Conservation (phyloP, 2,888 invertebrate species). For the Axea sp. region DNA sequence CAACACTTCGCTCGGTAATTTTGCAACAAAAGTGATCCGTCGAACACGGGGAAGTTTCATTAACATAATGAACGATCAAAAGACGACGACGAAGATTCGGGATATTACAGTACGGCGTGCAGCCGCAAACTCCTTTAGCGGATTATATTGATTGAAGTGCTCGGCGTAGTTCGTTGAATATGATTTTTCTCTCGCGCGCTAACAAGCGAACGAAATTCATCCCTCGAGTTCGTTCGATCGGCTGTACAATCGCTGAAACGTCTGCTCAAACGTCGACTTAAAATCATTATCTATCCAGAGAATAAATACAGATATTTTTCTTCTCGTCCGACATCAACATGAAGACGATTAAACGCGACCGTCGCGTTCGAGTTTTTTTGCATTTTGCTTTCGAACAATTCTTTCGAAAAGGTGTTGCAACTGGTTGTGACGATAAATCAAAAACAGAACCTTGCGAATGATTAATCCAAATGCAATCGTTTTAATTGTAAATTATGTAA, state of each 20-base stretch:
- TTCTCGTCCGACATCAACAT: slow-evolving; percentile 10
- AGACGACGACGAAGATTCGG: slow-evolving; percentile 25
- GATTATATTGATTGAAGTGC: slow-evolving; percentile 51
- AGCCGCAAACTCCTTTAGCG: slow-evolving; percentile 33
- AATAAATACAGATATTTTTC: slow-evolving; percentile 11
- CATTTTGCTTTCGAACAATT: no score
- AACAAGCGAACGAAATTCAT: slow-evolving; percentile 51
- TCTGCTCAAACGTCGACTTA: slow-evolving; percentile 31
- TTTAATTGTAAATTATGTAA: no score
- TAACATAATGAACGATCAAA: slow-evolving; percentile 52
- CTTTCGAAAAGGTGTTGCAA: no score
- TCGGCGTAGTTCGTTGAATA: slow-evolving; percentile 26
- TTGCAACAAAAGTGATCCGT: no score
- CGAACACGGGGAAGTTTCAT: no score
- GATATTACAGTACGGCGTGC: slow-evolving; percentile 33
- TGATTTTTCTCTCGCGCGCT: slow-evolving; percentile 39
- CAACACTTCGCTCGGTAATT: no score
- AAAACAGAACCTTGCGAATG: no score
- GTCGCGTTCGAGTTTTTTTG: no score
- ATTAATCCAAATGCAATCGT: no score
- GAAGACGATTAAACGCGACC: no score
- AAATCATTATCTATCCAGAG: slow-evolving; percentile 22
- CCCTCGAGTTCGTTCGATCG: slow-evolving; percentile 31
- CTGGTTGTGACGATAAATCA: no score
- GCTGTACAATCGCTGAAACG: slow-evolving; percentile 27